These are phyloP conservation scores for Sternarchorhynchus goeldii DNA, from an alignment of 2,797 vertebrate species.

Conservation along the genomic window DNA sequence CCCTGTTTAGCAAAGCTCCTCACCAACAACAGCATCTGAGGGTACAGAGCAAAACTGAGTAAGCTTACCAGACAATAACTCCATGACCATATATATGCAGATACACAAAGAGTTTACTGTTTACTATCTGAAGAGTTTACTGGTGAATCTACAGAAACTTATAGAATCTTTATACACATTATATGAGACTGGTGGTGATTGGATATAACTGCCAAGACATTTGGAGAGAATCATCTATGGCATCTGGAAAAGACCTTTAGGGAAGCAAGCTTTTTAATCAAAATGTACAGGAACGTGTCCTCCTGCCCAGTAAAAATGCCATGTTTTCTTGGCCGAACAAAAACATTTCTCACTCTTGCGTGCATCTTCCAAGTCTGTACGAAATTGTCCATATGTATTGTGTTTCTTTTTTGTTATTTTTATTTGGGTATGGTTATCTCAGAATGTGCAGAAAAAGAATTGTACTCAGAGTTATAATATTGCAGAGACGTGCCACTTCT, in stretches of 20 bases:
- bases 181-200: slow-evolving; percentile 11
- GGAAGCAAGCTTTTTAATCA: slow-evolving; percentile 71
- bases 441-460: neutral
- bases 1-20: slow-evolving; percentile 17
- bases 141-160: too few relatives aligned
- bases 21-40: neutral
- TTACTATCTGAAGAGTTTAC: too few relatives aligned
- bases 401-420: slow-evolving; percentile 24
- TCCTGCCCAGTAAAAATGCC: too few relatives aligned
- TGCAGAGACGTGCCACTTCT: neutral
- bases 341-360: too few relatives aligned
- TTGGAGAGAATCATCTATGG: slow-evolving; percentile 17
- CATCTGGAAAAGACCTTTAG: slow-evolving; percentile 64
- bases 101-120: too few relatives aligned
- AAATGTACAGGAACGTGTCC: slow-evolving; percentile 66
- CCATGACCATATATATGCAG: too few relatives aligned
- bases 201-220: slow-evolving; percentile 27
- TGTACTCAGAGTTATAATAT: slow-evolving; percentile 5
- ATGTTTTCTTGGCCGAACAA: too few relatives aligned
- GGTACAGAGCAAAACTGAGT: neutral
- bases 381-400: slow-evolving; percentile 5
- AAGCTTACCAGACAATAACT: neutral
- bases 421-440: neutral
- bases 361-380: too few relatives aligned
- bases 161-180: neutral